Evolutionary conservation across 2,888 invertebrate genomes (phyloP), one percentile per base, ranked within the genome.

Genomic region (Thyatira batis): DNA sequence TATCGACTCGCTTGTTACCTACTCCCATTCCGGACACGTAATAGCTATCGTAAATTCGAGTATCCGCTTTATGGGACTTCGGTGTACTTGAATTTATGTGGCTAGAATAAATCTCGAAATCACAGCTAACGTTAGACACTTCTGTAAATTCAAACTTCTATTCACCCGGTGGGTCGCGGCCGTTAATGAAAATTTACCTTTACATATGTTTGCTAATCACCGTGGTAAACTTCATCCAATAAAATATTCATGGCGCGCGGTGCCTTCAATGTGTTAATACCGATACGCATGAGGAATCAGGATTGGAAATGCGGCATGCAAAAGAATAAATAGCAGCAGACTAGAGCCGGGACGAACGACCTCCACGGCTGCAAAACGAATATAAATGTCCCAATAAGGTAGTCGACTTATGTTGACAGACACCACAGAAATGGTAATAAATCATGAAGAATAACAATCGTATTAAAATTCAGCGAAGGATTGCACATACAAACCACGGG

Each of bases 321-420:
- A 82, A 85, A 86, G 85, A 80, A 84, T 84, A 80, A 75, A 74
- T 73, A 70, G 76, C 76, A 76, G 80, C 76, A 79, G 78, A 76
- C 85, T 71, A 88, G 86, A 82, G 69, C 90, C 91, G 91, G 91
- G 91, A 87, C 89, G 89, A 92, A 92, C 89, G 91, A 91, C 91
- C 91, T 91, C 85, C 69, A 81, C 52, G 71, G 68, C 65, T 73
- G 82, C 84, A 73, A 73, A 80, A 72, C 81, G 91, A 90, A 91
- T 91, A 91, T 86, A 81, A 89, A 91, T 85, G 79, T 54, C 65
- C 74, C 78, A 77, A 74, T 78, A 75, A 69, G 54, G 67, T 69
- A 73, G 73, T 74, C 78, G 70, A 73, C 67, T 76, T 76, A 71
- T 74, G 76, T 68, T 74, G 73, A 71, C 78, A 73, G 67, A 69